Base-by-base conservation (phyloP, 2,113 vertebrate species). In the Propithecus coquereli region DNA sequence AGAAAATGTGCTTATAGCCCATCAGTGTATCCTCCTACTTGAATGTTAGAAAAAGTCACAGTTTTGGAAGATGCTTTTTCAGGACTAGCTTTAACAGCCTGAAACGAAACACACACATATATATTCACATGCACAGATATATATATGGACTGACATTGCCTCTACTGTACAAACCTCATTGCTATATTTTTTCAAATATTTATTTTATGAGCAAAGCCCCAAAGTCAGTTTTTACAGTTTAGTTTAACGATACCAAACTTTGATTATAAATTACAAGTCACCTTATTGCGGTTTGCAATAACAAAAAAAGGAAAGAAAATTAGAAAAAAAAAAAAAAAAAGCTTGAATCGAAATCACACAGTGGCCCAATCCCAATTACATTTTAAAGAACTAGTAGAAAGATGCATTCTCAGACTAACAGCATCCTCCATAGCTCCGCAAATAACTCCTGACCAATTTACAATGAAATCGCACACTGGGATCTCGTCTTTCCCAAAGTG, bases 261-360 rank as follows among this genome's bases (percentile, higher is more conserved):
- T 86, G 98, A 98, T 98, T 98, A 98, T 98, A 98, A 98, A 98
- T 98, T 98, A 97, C 81, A 97, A 96, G 96, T 91, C 90, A 85
- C 68, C 95, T 97, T 95, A 96, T n/a, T 95, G 92, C 43, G 96
- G 94, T 89, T 97, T 91, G 88, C 96, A 96, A 94, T 83, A 85
- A 66, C 25, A 30, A 77, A n/a, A 12, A 50, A 10, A 27, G n/a
- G 23, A 96, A 90, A 96, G 52, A 47, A 16, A 27, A 22, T 57
- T 22, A 7, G 20, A 8, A 1, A 54, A 88, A 13, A 27, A 9
- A 2, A 66, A 63, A 76, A 90, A 43, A 4, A 52, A 52, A 13
- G 13, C 1, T 32, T 6, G 2, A 83, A 83, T 87, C 27, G 76
- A 82, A 98, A 97, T 73, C 50, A 90, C 32, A 84, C 40, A 59